These are phyloP conservation scores for Heteractis magnifica DNA, from an alignment of 92 coral and sea anemone species.

Conservation along the genomic window DNA sequence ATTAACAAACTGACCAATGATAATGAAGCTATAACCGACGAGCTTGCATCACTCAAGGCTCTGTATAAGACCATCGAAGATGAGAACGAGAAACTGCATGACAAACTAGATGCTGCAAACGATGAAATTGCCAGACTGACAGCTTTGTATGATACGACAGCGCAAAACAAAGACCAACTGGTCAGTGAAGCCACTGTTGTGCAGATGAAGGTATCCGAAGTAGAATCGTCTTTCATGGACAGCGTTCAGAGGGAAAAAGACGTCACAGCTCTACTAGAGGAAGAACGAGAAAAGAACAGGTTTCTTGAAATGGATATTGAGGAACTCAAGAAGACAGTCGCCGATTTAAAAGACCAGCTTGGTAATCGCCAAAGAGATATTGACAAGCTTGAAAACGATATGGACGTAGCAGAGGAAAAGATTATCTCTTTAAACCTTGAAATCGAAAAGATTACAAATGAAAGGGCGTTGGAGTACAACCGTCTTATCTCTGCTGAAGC, in stretches of 20 bases:
- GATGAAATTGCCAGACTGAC: conserved; percentile 75
- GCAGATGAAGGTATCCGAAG: conserved; percentile 70
- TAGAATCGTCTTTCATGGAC: conserved; percentile 78
- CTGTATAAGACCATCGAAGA: conserved; percentile 61
- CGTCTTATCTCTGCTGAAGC: conserved; percentile 78
- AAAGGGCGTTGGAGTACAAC: conserved; percentile 79
- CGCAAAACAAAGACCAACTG: conserved; percentile 66
- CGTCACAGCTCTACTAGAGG: conserved; percentile 54
- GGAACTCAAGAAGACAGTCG: conserved; percentile 53
- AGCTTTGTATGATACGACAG: conserved; percentile 55
- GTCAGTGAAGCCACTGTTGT: conserved; percentile 70
- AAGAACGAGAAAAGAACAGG: conserved; percentile 65
- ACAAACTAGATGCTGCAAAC: conserved; percentile 66
- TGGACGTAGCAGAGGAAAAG: conserved; percentile 94
- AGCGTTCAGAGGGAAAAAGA: conserved; percentile 67
- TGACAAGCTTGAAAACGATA: conserved; percentile 83
- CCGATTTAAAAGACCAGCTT: conserved; percentile 46
- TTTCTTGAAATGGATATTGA: conserved; percentile 66
- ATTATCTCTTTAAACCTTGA: conserved; percentile 85
- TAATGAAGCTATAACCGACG: conserved; percentile 68
- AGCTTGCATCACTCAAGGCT: conserved; percentile 61
- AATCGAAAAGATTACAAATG: conserved; percentile 77
- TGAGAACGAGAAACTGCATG: conserved; percentile 61
- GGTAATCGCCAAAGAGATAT: conserved; percentile 62
- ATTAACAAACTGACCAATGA: conserved; percentile 56